phyloP scores from a whole-genome alignment of 1,140 invertebrate genomes.

The Diabrotica virgifera region DNA sequence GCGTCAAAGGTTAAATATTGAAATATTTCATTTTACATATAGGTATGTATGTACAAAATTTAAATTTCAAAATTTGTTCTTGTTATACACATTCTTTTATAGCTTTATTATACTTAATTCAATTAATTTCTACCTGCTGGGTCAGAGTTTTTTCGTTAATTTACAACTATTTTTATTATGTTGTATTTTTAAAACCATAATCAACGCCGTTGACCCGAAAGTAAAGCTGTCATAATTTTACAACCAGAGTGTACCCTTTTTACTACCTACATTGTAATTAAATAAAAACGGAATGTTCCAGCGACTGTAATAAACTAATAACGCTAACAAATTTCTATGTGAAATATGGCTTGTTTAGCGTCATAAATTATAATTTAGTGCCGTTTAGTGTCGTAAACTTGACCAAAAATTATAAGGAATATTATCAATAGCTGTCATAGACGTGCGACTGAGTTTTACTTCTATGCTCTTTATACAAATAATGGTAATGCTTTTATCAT shows the following conservation, averaged over 20 bases:
- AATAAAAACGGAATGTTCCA: too few relatives aligned
- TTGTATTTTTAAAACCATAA: background rate
- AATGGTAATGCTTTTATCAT: too few relatives aligned
- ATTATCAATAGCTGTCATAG: background rate
- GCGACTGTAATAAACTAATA: background rate
- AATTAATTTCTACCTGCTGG: constrained; percentile 2
- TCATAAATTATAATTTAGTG: background rate
- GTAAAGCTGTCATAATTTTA: constrained; percentile 1
- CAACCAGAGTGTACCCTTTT: background rate
- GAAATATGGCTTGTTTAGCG: background rate
- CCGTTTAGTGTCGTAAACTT: background rate
- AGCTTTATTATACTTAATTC: background rate
- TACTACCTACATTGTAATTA: too few relatives aligned
- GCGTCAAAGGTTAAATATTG: too few relatives aligned
- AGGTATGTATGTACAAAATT: too few relatives aligned
- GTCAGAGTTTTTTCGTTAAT: background rate
- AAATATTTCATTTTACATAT: too few relatives aligned
- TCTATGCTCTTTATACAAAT: too few relatives aligned
- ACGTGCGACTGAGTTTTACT: too few relatives aligned
- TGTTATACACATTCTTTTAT: too few relatives aligned
- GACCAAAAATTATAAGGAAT: background rate
- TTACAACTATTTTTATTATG: background rate
- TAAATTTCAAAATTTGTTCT: too few relatives aligned
- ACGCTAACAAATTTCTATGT: background rate
- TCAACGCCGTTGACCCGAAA: background rate